Conservation (phyloP, 2,797 vertebrate species). For the Lophotriccus pileatus region DNA sequence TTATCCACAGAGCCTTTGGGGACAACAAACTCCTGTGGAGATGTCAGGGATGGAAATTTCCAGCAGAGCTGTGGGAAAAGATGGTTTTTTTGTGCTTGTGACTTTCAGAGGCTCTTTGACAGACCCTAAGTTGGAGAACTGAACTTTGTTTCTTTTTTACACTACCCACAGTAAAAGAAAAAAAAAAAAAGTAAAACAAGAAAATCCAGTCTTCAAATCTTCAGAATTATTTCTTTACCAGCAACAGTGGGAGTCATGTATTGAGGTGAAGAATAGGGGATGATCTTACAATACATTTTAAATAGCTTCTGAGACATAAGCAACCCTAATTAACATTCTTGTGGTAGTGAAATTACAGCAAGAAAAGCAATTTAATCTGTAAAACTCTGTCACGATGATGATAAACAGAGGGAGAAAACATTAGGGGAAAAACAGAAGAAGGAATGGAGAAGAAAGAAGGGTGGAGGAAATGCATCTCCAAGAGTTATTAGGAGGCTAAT, state of each 20-base stretch:
- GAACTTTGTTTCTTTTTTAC: background rate
- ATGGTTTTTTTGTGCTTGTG: background rate
- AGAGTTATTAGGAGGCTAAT: background rate
- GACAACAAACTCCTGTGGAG: background rate
- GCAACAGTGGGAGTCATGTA: background rate
- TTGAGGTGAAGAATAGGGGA: background rate
- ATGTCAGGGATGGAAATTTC: slow-evolving; percentile 19
- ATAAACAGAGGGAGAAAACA: background rate
- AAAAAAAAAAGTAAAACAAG: background rate
- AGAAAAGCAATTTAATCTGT: slow-evolving; percentile 33
- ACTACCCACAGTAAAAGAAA: background rate
- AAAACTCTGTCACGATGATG: slow-evolving; percentile 8
- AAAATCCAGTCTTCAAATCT: background rate
- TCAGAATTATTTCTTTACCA: background rate
- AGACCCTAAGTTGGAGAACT: background rate
- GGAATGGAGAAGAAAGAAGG: background rate
- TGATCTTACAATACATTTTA: background rate
- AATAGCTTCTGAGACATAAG: slow-evolving; percentile 20
- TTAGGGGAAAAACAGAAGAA: background rate
- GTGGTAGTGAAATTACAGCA: background rate
- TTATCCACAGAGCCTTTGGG: background rate
- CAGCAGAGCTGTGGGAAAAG: background rate
- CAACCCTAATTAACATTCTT: slow-evolving; percentile 46
- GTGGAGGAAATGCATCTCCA: background rate
- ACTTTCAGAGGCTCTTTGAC: background rate